Conservation (phyloP, 2,797 vertebrate genomes). For the Rhinophrynus dorsalis region DNA sequence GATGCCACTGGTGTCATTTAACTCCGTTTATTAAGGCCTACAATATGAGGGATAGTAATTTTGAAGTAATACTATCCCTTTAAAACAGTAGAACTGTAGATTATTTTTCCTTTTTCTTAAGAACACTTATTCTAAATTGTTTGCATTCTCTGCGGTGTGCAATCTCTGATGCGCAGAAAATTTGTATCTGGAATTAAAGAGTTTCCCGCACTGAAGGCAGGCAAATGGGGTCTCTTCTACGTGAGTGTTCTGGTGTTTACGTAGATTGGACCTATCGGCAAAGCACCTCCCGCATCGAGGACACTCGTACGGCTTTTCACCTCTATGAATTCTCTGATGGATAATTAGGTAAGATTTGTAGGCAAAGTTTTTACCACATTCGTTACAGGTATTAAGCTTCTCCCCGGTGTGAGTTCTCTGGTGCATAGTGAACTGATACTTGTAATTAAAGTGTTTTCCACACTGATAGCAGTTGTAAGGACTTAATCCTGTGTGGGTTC, state of each 20-base stretch:
- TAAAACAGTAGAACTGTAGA: no score
- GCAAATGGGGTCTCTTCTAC: conserved; percentile 55
- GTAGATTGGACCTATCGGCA: conserved; percentile 49
- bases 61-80: no score
- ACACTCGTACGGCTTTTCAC: conserved; percentile 39
- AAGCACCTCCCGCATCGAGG: conserved; percentile 41
- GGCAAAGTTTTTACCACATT: conserved; percentile 46
- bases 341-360: conserved; percentile 44
- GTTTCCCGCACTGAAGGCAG: conserved; percentile 55
- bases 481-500: conserved; percentile 2
- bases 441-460: conserved; percentile 58
- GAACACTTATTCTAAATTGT: no score
- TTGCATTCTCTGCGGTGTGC: no score
- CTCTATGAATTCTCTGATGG: conserved; percentile 31
- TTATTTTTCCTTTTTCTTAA: no score
- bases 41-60: no score
- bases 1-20: no score
- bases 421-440: conserved; percentile 47
- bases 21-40: no score
- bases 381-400: conserved; percentile 40
- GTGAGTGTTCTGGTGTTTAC: conserved; percentile 57
- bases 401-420: conserved; percentile 46
- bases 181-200: no score
- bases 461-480: conserved; percentile 54
- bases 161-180: no score